These are phyloP conservation scores for Caenorhabditis macrosperma DNA, from an alignment of 2,888 invertebrate species.

Conservation along the genomic window DNA sequence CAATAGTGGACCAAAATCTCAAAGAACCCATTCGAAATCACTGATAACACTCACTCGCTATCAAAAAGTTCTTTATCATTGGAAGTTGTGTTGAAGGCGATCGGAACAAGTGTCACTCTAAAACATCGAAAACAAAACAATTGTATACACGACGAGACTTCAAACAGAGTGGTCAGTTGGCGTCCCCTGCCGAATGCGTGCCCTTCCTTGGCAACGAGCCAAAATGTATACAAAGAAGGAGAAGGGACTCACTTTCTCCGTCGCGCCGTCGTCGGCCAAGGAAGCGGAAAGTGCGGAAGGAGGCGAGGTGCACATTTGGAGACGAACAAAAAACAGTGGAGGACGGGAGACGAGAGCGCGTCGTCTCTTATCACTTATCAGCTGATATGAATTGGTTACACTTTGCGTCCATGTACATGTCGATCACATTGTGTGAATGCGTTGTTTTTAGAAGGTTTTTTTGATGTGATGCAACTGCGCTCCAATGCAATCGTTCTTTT, in stretches of 20 bases:
- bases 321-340: background rate
- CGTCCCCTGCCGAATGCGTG: slow-evolving; percentile 6
- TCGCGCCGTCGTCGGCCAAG: slow-evolving; percentile 3
- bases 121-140: slow-evolving; percentile 9
- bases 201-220: slow-evolving; percentile 43
- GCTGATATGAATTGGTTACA: background rate
- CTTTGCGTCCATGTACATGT: background rate
- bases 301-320: background rate
- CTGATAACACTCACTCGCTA: too few relatives aligned
- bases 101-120: background rate
- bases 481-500: too few relatives aligned
- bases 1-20: too few relatives aligned
- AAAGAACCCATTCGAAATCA: too few relatives aligned
- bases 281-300: slow-evolving; percentile 6
- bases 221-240: slow-evolving; percentile 44
- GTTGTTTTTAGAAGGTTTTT: too few relatives aligned
- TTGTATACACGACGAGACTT: slow-evolving; percentile 26
- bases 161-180: slow-evolving; percentile 37
- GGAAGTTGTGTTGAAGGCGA: background rate
- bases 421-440: too few relatives aligned
- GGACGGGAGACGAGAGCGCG: background rate
- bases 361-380: slow-evolving; percentile 9
- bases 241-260: slow-evolving; percentile 44
- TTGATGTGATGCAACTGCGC: too few relatives aligned
- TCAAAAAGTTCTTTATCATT: background rate